phyloP scores from a whole-genome alignment of 2,888 invertebrate species.

The Ashinkailepas kermadecensis region DNA sequence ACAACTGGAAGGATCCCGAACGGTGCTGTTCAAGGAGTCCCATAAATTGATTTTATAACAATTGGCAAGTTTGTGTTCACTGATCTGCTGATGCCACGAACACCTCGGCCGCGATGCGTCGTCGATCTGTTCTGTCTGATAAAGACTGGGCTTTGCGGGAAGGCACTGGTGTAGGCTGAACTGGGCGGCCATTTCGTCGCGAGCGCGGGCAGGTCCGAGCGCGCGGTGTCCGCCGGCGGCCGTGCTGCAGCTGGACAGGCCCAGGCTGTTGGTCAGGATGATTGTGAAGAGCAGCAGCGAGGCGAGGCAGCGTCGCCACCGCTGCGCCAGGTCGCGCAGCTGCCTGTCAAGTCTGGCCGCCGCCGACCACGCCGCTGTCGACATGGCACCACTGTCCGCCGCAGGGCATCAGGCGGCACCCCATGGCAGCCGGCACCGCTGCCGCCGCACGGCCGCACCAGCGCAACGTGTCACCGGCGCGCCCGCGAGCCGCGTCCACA shows the following conservation, averaged over 20 bases:
- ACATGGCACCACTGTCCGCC: not conserved
- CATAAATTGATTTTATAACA: not conserved
- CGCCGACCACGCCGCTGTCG: not conserved
- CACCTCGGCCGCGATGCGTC: not conserved
- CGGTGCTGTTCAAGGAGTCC: not conserved
- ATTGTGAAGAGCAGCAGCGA: constrained; percentile 32
- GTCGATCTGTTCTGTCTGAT: not conserved
- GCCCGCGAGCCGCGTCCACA: not conserved
- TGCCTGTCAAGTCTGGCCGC: constrained; percentile 6
- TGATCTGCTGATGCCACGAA: not conserved
- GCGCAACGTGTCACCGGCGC: not conserved
- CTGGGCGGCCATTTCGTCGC: not conserved
- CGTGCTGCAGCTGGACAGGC: not conserved
- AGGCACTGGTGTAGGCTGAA: not conserved
- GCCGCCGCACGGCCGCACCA: not conserved
- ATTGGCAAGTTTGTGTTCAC: not conserved
- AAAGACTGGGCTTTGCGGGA: not conserved
- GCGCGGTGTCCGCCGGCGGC: not conserved
- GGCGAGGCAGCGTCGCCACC: constrained; percentile 33
- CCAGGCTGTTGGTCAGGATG: constrained; percentile 26
- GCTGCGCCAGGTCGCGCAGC: constrained; percentile 30
- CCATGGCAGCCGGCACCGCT: not conserved
- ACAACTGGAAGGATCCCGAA: not conserved
- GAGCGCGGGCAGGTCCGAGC: not conserved
- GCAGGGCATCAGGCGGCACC: not conserved